Percentiles rank a stretch among this genome's conserved stretches.
phyloP scores from a whole-genome alignment of 2,888 invertebrate genomes.

The Drosophila paranaensis region DNA sequence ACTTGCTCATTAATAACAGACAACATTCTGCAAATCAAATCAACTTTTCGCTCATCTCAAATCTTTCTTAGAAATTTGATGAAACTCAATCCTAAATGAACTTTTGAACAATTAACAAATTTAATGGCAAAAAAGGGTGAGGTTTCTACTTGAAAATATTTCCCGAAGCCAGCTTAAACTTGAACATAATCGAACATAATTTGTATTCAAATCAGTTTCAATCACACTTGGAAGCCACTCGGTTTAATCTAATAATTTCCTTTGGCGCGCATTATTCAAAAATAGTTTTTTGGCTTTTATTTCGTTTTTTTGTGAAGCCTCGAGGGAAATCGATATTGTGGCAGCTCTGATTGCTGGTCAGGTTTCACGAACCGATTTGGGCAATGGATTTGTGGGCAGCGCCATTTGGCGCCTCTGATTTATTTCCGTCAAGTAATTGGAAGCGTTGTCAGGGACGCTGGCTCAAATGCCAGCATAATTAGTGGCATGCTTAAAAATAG shows the following conservation, averaged over 20 bases:
- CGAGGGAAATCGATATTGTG: slow-evolving; percentile 36
- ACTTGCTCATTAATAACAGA: too few species aligned
- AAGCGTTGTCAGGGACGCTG: slow-evolving; percentile 58
- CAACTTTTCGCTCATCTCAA: too few species aligned
- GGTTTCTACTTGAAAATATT: not conserved
- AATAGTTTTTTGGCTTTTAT: slow-evolving; percentile 1
- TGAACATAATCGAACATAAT: not conserved
- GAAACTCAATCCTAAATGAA: not conserved
- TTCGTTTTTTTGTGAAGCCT: not conserved
- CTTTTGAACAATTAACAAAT: not conserved
- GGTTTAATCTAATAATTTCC: slow-evolving; percentile 11
- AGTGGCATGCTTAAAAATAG: slow-evolving; percentile 77
- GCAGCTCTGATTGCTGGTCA: slow-evolving; percentile 18
- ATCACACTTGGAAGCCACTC: slow-evolving; percentile 3
- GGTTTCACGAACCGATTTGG: slow-evolving; percentile 25
- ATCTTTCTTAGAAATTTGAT: too few species aligned
- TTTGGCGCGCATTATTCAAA: slow-evolving; percentile 1
- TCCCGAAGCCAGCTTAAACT: not conserved
- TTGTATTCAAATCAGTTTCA: not conserved
- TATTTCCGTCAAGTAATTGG: slow-evolving; percentile 75
- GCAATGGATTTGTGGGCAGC: slow-evolving; percentile 50
- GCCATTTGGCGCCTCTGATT: slow-evolving; percentile 66
- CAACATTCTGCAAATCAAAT: not conserved
- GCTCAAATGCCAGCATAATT: slow-evolving; percentile 75
- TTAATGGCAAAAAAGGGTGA: too few species aligned